phyloP scores from a whole-genome alignment of 2,888 invertebrate species.

The Napeogenes inachia region DNA sequence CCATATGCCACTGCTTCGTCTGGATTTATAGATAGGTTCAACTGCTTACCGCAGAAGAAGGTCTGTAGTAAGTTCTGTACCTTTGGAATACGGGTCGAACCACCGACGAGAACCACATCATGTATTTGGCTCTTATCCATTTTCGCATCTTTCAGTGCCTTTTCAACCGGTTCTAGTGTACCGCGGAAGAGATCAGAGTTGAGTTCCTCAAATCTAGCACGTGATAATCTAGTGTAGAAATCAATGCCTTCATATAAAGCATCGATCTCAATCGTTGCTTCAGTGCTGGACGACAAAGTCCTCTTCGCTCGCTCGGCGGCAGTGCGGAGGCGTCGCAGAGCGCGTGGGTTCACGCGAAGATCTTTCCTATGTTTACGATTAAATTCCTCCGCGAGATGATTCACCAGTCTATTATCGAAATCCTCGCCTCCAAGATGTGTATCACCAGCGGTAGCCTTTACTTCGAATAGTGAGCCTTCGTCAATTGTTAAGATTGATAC shows the following conservation, averaged over 20 bases:
- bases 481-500: slow-evolving; percentile 87
- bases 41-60: slow-evolving; percentile 81
- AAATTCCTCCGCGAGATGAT: slow-evolving; percentile 80
- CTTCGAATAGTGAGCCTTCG: slow-evolving; percentile 83
- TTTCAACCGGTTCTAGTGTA: slow-evolving; percentile 83
- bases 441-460: slow-evolving; percentile 86
- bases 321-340: slow-evolving; percentile 80
- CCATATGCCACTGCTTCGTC: slow-evolving; percentile 86
- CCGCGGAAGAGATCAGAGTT: slow-evolving; percentile 81
- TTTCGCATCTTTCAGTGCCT: slow-evolving; percentile 83
- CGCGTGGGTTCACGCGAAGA: slow-evolving; percentile 76
- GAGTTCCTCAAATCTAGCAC: slow-evolving; percentile 84
- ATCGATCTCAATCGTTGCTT: slow-evolving; percentile 82
- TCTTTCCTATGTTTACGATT: slow-evolving; percentile 81
- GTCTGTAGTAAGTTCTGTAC: slow-evolving; percentile 82
- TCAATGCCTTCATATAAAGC: slow-evolving; percentile 82
- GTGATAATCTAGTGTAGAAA: slow-evolving; percentile 78
- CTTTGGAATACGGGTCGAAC: slow-evolving; percentile 85
- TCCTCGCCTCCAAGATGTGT: slow-evolving; percentile 87
- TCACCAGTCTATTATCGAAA: slow-evolving; percentile 76
- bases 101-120: slow-evolving; percentile 86
- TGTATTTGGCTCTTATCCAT: slow-evolving; percentile 82
- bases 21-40: slow-evolving; percentile 83
- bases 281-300: slow-evolving; percentile 82
- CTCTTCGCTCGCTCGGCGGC: slow-evolving; percentile 84